Evolutionary conservation across 2,888 invertebrate species (phyloP), one percentile per base, ranked within the genome.

Genomic region (Luffia ferchaultella): DNA sequence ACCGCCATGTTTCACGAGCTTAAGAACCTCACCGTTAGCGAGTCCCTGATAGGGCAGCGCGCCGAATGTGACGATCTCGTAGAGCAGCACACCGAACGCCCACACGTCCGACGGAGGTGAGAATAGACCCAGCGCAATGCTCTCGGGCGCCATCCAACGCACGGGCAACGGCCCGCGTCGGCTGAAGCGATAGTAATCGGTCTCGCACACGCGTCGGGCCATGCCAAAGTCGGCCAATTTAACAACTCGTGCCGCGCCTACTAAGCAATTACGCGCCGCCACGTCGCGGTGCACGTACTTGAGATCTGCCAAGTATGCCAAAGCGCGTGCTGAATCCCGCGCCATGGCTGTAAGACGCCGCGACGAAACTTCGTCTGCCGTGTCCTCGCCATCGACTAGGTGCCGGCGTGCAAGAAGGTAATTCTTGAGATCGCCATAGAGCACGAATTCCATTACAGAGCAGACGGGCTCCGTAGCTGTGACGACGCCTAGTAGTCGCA

Each of bases 131-230:
- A 92, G 83, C 2, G 88, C 89, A 16, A 96, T 77, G 58, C 93
- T 92, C 76, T 96, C 96, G 0, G 96, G 96, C 1, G 96, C 90
- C 96, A 96, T 96, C 96, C 96, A 96, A 54, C 95, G 86, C 7
- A 96, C 94, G 0, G 95, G 95, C 57, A 95, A 75, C 90, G 93
- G 91, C 66, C 93, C 92, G 77, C 92, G 93, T 55, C 95, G 88
- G 65, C 91, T 93, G 68, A 96, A 95, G 57, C 91, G 89, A 75
- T 96, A 96, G 71, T 95, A 95, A 70, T 95, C 95, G 57, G 91
- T 92, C 62, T 95, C 95, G 68, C 90, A 93, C 70, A 93, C 93
- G 0, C 93, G 90, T 45, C 96, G 86, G 1, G 96, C 92, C 96
- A 96, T 95, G 43, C 96, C 96, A 73, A 96, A 97, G 74, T 97